phyloP scores from a whole-genome alignment of 2,888 invertebrate species.

The Calameuta filiformis region DNA sequence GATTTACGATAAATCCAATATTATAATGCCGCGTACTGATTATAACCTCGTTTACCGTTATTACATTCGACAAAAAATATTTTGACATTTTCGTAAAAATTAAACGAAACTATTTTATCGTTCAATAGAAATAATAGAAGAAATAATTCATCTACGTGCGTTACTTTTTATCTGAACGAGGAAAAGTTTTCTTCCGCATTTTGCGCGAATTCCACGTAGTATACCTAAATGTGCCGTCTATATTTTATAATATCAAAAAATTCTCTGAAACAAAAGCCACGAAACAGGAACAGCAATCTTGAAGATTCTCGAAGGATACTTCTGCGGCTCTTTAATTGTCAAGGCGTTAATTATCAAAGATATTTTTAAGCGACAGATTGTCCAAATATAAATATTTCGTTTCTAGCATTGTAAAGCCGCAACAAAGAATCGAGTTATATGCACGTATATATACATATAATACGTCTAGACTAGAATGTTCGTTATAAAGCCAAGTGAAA shows the following conservation, averaged over 20 bases:
- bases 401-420: not conserved
- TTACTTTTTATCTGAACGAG: not conserved
- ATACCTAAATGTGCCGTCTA: too few species aligned
- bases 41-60: not conserved
- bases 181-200: not conserved
- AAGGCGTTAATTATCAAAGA: not conserved
- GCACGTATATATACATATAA: not conserved
- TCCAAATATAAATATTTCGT: not conserved
- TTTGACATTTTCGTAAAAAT: too few species aligned
- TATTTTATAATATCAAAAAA: not conserved
- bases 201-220: not conserved
- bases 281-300: not conserved
- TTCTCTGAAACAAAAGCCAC: not conserved
- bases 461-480: not conserved
- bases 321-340: not conserved
- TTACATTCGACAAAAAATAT: not conserved
- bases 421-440: not conserved
- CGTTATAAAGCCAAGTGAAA: not conserved
- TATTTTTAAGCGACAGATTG: not conserved
- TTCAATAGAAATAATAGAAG: not conserved
- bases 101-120: too few species aligned
- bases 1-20: not conserved
- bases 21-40: not conserved
- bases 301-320: not conserved
- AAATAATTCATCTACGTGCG: not conserved